phyloP scores from a whole-genome alignment of 2,888 invertebrate genomes.

The Allygus modestus region DNA sequence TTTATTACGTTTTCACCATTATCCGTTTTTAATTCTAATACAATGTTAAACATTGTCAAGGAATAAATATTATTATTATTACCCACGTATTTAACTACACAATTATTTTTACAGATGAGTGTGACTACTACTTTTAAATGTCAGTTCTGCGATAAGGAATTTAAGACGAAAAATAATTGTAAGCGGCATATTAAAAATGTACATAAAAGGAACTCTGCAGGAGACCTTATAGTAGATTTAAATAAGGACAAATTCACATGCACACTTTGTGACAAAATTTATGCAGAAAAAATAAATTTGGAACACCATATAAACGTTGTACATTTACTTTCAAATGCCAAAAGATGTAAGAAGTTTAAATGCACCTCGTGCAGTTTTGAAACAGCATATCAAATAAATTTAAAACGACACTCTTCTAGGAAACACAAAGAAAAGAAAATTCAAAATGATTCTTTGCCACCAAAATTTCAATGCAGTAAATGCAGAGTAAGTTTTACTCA shows the following conservation, averaged over 20 bases:
- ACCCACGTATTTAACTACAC: too few relatives aligned
- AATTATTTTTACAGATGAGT: background rate
- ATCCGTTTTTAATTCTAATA: too few relatives aligned
- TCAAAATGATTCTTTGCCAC: background rate
- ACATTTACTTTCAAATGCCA: background rate
- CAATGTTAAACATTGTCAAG: too few relatives aligned
- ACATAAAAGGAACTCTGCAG: background rate
- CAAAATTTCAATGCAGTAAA: background rate
- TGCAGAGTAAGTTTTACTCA: background rate
- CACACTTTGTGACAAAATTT: background rate
- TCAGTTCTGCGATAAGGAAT: background rate
- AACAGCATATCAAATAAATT: background rate
- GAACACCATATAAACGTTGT: background rate
- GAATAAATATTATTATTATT: too few relatives aligned
- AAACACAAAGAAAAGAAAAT: background rate
- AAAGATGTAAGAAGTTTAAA: background rate
- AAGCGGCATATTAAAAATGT: background rate
- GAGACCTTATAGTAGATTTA: background rate
- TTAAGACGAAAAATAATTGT: background rate
- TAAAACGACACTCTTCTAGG: background rate
- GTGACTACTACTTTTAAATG: background rate
- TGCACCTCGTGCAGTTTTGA: background rate
- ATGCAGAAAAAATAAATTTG: background rate
- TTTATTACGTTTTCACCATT: too few relatives aligned
- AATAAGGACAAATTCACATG: background rate